phyloP scores from a whole-genome alignment of 2,113 vertebrate species.

The Microcebus ravelobensis region DNA sequence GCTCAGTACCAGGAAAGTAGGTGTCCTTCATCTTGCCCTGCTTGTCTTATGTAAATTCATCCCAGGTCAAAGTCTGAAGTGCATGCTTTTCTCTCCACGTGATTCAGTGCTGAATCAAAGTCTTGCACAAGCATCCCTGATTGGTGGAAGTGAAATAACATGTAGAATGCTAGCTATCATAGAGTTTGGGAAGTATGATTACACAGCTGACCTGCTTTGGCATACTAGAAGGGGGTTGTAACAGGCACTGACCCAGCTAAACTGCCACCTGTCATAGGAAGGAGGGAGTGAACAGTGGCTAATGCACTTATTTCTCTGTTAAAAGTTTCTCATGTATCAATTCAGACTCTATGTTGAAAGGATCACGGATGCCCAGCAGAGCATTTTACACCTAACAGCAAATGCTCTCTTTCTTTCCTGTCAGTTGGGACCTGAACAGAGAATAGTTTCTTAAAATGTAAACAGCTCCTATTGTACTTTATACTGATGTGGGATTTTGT shows the following conservation, averaged over 20 bases:
- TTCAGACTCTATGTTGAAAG: not conserved
- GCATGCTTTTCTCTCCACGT: not conserved
- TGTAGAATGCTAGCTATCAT: not conserved
- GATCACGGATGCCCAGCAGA: not conserved
- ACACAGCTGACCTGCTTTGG: not conserved
- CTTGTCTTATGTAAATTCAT: not conserved
- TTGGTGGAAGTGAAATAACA: not conserved
- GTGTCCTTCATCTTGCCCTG: not conserved
- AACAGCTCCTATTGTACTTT: not conserved
- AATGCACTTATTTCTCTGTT: not conserved
- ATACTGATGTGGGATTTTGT: not conserved
- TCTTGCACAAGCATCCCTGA: not conserved
- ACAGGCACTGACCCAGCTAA: not conserved
- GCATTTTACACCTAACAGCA: not conserved
- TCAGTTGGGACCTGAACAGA: not conserved
- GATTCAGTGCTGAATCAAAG: not conserved
- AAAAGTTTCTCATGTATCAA: not conserved
- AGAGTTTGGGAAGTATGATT: not conserved
- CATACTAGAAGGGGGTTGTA: not conserved
- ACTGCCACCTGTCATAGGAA: not conserved
- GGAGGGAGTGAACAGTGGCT: not conserved
- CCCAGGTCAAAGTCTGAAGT: not conserved
- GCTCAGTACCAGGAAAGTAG: not conserved
- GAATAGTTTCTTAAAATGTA: not conserved
- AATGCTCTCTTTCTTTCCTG: not conserved